phyloP scores from a whole-genome alignment of 2,888 invertebrate species.

The Drosophila bunnanda region DNA sequence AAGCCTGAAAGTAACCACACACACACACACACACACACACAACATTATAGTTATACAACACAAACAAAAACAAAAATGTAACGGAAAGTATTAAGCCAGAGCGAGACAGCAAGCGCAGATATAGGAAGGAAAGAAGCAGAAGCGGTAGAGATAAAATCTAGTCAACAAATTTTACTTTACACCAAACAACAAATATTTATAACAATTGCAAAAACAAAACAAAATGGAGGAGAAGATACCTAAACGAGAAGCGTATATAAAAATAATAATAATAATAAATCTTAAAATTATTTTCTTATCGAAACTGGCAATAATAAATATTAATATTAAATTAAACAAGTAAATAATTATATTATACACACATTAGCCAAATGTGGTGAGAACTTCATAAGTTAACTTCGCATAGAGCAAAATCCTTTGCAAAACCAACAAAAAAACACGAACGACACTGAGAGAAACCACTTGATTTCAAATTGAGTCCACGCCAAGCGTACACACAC shows the following conservation, averaged over 20 bases:
- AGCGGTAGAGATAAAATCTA: slow-evolving; percentile 30
- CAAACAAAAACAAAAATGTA: slow-evolving; percentile 27
- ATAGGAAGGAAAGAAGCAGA: background rate
- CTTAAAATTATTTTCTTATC: slow-evolving; percentile 71
- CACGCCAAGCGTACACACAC: slow-evolving; percentile 41
- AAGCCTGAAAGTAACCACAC: slow-evolving; percentile 22
- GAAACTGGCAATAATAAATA: slow-evolving; percentile 78
- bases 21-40: slow-evolving; percentile 3
- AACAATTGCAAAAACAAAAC: slow-evolving; percentile 19
- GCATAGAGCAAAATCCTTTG: slow-evolving; percentile 24
- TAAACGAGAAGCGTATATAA: slow-evolving; percentile 26
- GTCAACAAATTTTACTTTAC: slow-evolving; percentile 47
- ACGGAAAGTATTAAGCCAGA: slow-evolving; percentile 50
- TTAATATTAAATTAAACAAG: slow-evolving; percentile 44
- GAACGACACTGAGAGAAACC: slow-evolving; percentile 9
- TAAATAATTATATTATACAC: slow-evolving; percentile 34
- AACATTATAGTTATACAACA: slow-evolving; percentile 6
- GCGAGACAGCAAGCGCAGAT: slow-evolving; percentile 26
- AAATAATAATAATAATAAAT: slow-evolving; percentile 33
- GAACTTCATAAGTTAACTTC: slow-evolving; percentile 45
- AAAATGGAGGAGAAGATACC: background rate
- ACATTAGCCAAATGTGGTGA: slow-evolving; percentile 35
- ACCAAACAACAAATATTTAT: slow-evolving; percentile 36
- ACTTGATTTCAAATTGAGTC: slow-evolving; percentile 42
- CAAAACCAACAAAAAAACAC: slow-evolving; percentile 15